Base-by-base conservation (phyloP, 2,888 invertebrate species). In the Drymonia ruficornis region DNA sequence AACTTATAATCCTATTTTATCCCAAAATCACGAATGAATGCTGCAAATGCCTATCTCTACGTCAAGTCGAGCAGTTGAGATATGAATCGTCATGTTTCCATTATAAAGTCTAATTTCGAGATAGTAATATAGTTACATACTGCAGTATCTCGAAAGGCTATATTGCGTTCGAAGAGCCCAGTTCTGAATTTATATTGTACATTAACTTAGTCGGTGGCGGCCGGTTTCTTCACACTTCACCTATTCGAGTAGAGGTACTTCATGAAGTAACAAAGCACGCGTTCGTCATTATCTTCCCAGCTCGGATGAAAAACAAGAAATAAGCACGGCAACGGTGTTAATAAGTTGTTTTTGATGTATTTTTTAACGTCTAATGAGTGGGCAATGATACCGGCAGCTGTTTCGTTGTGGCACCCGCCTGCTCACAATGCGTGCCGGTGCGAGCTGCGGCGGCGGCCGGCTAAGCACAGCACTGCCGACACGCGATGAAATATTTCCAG, bases 151-250 rank as follows among this genome's bases (percentile, higher is more conserved):
- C 67, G 69, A 63, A 72, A 73, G 72, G 67, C 67, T 0, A 2
- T 36, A 11, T 74, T 67, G 72, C 76, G 67, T 78, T 74, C 64
- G 67, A 78, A 76, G 70, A 80, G 75, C 76, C 76, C 73, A 74
- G 77, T 79, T 79, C 72, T 85, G 87, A 84, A 86, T 87, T 84
- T 86, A 82, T 86, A 86, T 84, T 80, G 82, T 78, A 77, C 73
- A 84, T 85, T 86, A 86, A 78, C 80, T 78, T 78, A 63, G 75
- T 74, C 63, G 72, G 70, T 68, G 76, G 78, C 70, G 70, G 73
- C 59, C 62, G 67, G 72, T 56, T 75, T 78, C 71, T 72, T 73
- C 73, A 78, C 77, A 81, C 72, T 76, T 72, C 69, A 76, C 70
- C 71, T 69, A 72, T 69, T 66, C 60, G 52, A 67, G 59, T 58